Conservation (phyloP, 2,888 invertebrate species). For the Allacma fusca region DNA sequence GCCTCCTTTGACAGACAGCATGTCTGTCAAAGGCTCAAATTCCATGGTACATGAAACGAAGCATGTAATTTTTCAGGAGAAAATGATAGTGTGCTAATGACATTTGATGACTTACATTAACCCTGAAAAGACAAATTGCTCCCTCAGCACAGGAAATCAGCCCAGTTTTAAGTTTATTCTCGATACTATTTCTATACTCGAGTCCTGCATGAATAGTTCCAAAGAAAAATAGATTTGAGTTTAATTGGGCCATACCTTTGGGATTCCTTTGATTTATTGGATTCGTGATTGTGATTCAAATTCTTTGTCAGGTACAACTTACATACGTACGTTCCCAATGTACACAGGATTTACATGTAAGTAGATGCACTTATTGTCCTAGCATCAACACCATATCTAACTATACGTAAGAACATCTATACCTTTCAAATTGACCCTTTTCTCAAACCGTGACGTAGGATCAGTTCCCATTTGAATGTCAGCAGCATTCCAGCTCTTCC, state of each 20-base stretch:
- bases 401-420: no score
- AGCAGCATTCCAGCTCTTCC: no score
- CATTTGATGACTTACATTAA: neutral
- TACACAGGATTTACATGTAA: no score
- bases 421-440: no score
- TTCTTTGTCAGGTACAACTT: neutral
- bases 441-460: no score
- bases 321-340: no score
- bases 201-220: neutral
- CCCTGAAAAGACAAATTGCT: constrained; percentile 9
- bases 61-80: constrained; percentile 6
- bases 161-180: neutral
- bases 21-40: neutral
- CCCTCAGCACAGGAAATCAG: neutral
- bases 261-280: neutral
- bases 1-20: neutral
- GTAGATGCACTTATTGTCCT: no score
- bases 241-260: neutral
- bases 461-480: no score
- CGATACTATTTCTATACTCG: constrained; percentile 1
- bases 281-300: neutral
- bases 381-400: no score
- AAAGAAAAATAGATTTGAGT: neutral
- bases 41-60: neutral
- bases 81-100: constrained; percentile 8